Conservation (phyloP, 2,888 invertebrate species). For the Eupithecia inturbata region DNA sequence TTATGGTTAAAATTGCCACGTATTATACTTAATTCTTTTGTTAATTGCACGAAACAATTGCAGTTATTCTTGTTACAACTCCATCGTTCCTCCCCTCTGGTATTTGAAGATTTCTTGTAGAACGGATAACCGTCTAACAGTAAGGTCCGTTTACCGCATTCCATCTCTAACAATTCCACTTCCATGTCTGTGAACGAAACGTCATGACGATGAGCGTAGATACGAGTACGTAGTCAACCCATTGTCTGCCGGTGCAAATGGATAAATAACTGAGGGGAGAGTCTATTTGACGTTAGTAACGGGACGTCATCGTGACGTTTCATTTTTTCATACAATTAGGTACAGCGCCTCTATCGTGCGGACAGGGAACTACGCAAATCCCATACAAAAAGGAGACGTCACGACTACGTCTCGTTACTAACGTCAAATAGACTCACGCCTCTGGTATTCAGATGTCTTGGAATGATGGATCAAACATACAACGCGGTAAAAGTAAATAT, state of each 20-base stretch:
- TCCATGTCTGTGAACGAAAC: slow-evolving; percentile 1
- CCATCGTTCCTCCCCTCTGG: slow-evolving; percentile 46
- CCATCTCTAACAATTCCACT: slow-evolving; percentile 43
- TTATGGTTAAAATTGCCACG: slow-evolving; percentile 24
- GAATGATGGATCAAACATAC: neutral
- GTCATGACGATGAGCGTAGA: neutral
- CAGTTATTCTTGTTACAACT: slow-evolving; percentile 54
- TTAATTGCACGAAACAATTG: slow-evolving; percentile 49
- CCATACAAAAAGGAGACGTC: no score
- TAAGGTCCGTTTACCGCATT: slow-evolving; percentile 49
- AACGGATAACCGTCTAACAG: slow-evolving; percentile 53
- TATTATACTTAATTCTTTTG: slow-evolving; percentile 33
- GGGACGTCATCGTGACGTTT: no score
- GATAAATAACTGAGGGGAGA: no score
- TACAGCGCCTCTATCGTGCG: no score
- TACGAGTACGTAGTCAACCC: neutral
- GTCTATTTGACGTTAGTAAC: no score
- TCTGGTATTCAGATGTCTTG: no score
- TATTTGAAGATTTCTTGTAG: slow-evolving; percentile 48
- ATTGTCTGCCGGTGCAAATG: neutral
- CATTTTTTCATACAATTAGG: no score
- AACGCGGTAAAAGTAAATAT: neutral
- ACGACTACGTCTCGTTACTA: no score
- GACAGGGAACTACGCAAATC: no score
- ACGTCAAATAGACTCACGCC: no score